Percentiles rank a stretch among this genome's conserved stretches.
Evolutionary conservation across 2,888 invertebrate genomes (phyloP).

Genomic region (Kryphioiulus occultus): DNA sequence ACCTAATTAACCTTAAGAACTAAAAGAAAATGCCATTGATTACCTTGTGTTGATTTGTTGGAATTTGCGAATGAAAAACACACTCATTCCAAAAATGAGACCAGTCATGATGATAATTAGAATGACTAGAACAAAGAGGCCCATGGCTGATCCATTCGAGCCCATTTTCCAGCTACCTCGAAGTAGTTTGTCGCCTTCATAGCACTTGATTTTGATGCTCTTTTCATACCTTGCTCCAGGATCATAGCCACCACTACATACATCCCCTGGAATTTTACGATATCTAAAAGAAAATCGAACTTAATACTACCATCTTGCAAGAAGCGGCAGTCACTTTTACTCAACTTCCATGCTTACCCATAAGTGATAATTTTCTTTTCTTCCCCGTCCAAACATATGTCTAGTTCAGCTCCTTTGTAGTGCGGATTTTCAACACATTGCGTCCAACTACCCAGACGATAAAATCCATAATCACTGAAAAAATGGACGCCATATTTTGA

Average conservation of each 20-base stretch:
- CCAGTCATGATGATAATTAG: slow-evolving; percentile 50
- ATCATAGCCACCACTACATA: slow-evolving; percentile 73
- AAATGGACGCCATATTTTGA: neutral
- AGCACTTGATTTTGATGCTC: slow-evolving; percentile 50
- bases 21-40: neutral
- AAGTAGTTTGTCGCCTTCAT: slow-evolving; percentile 49
- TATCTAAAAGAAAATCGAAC: slow-evolving; percentile 67
- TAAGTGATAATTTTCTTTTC: slow-evolving; percentile 50
- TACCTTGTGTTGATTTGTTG: slow-evolving; percentile 48
- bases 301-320: neutral
- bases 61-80: slow-evolving; percentile 50
- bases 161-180: slow-evolving; percentile 41
- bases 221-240: slow-evolving; percentile 50
- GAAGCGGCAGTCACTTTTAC: neutral
- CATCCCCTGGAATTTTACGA: slow-evolving; percentile 80
- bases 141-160: slow-evolving; percentile 43
- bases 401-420: slow-evolving; percentile 52
- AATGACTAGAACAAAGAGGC: slow-evolving; percentile 47
- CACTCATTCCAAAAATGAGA: slow-evolving; percentile 51
- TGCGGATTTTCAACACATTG: slow-evolving; percentile 51
- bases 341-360: slow-evolving; percentile 46
- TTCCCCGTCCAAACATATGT: slow-evolving; percentile 52
- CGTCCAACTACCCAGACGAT: slow-evolving; percentile 28
- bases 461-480: slow-evolving; percentile 52
- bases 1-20: too few species aligned